These are phyloP conservation scores for Rotaria macrura DNA, from an alignment of 2,888 invertebrate genomes.

Conservation along the genomic window DNA sequence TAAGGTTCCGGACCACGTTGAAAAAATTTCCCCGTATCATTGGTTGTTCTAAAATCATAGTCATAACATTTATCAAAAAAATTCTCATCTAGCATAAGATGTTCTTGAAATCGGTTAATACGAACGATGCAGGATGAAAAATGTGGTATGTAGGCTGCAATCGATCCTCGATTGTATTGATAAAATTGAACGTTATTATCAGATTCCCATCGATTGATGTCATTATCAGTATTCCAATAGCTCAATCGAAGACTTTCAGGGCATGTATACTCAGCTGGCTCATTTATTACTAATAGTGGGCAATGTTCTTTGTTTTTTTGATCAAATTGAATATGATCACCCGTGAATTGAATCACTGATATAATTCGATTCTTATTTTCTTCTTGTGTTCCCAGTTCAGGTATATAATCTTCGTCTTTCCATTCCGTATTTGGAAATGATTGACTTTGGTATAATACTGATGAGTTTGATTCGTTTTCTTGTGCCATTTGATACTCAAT, in stretches of 20 bases:
- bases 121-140: not conserved
- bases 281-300: not conserved
- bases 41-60: not conserved
- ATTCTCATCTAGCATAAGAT: not conserved
- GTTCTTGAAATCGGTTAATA: not conserved
- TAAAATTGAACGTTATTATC: not conserved
- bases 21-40: not conserved
- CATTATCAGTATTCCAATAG: not conserved
- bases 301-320: not conserved
- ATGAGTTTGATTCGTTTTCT: not conserved
- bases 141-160: not conserved
- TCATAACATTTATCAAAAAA: not conserved
- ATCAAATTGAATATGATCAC: not conserved
- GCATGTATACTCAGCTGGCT: not conserved
- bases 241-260: not conserved
- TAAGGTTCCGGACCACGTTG: not conserved
- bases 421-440: not conserved
- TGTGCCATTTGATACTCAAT: not conserved
- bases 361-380: not conserved
- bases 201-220: not conserved
- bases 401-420: not conserved
- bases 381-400: not conserved
- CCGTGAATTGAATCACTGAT: not conserved
- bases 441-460: not conserved
- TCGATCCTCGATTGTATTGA: not conserved